Evolutionary conservation across 64 coral and sea anemone species (phyloP).

Genomic region (Porites australiensis): DNA sequence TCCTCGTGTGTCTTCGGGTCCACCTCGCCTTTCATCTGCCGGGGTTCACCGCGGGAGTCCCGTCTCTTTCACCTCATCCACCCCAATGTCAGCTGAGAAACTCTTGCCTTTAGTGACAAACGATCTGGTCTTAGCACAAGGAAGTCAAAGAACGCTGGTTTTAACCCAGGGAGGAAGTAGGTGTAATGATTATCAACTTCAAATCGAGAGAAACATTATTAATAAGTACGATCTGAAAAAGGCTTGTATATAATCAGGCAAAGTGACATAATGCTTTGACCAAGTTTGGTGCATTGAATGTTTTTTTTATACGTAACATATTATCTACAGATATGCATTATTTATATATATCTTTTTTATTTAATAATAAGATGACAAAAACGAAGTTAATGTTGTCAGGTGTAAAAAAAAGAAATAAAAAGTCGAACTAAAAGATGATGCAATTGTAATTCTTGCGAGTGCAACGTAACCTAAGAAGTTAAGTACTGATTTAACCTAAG

Average conservation of each 20-base stretch:
- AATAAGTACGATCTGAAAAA: background rate
- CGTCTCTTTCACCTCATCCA: background rate
- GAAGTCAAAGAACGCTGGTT: conserved; percentile 77
- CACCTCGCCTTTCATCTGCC: background rate
- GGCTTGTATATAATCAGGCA: background rate
- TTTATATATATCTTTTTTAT: too few species aligned
- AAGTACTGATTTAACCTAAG: too few species aligned
- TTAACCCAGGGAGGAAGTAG: conserved; percentile 85
- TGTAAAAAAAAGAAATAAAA: too few species aligned
- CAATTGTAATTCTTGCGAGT: too few species aligned
- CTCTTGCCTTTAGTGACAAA: conserved; percentile 64
- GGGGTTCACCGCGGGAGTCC: background rate
- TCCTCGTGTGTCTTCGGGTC: background rate
- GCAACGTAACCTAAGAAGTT: too few species aligned
- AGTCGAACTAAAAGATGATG: too few species aligned
- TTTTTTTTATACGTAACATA: background rate
- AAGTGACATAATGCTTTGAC: background rate
- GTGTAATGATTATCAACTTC: conserved; percentile 79
- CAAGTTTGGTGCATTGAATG: background rate
- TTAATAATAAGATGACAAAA: too few species aligned
- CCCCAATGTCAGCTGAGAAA: conserved; percentile 35
- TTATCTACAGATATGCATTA: too few species aligned
- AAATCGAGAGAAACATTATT: conserved; percentile 72
- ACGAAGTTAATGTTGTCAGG: too few species aligned
- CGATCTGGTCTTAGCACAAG: conserved; percentile 83